Conservation (phyloP, 1,140 invertebrate genomes). For the Trachymyrmex septentrionalis region DNA sequence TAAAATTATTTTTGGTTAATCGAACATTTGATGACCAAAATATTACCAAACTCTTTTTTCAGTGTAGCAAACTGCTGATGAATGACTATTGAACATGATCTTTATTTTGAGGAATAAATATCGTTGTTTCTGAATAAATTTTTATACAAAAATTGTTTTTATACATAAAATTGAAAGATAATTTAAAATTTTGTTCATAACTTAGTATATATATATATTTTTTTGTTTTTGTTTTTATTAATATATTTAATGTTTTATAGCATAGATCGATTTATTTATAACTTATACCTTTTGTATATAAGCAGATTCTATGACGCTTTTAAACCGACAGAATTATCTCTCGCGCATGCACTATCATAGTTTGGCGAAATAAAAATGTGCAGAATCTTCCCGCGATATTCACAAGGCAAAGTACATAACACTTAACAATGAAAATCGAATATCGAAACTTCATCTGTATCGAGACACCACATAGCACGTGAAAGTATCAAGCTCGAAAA, state of each 20-base stretch:
- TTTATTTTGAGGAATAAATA: too few relatives aligned
- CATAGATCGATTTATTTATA: background rate
- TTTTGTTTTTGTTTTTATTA: slow-evolving; percentile 16
- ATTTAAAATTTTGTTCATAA: too few relatives aligned
- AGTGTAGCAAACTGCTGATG: too few relatives aligned
- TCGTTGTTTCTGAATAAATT: too few relatives aligned
- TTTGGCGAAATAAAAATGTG: slow-evolving; percentile 30
- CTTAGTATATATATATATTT: background rate
- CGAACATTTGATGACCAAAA: too few relatives aligned
- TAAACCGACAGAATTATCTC: slow-evolving; percentile 30
- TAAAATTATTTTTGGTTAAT: too few relatives aligned
- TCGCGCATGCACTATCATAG: slow-evolving; percentile 44
- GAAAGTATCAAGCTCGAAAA: slow-evolving; percentile 5
- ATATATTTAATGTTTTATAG: background rate
- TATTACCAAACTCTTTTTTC: too few relatives aligned
- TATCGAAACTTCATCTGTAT: background rate
- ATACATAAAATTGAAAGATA: too few relatives aligned
- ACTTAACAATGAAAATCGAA: background rate
- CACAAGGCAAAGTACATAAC: slow-evolving; percentile 4
- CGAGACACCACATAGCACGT: background rate
- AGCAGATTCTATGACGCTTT: slow-evolving; percentile 8
- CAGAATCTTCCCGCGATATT: slow-evolving; percentile 1
- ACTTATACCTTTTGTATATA: background rate
- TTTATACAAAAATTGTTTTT: too few relatives aligned
- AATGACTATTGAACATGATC: too few relatives aligned